Evolutionary conservation across 2,113 vertebrate species (phyloP), one percentile per base, ranked within the genome.

Genomic region (Balaeniceps rex): DNA sequence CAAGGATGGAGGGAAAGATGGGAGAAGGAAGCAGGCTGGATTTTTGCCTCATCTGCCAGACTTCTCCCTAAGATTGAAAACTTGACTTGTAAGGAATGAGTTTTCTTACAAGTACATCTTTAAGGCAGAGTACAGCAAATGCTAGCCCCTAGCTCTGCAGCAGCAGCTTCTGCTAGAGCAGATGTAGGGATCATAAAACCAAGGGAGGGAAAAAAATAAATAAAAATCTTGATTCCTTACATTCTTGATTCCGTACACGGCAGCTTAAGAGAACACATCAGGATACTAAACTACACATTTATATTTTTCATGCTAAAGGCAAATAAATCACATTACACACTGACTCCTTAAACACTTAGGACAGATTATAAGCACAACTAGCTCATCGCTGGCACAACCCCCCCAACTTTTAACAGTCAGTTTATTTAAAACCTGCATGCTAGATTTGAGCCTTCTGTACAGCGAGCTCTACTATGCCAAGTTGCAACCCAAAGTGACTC

Each of bases 401-500:
- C 13, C 52, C 9, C 72, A 82, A 31, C 68, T 94, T 83, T 70
- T 66, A 95, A 70, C 84, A 91, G 64, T 42, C 55, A 58, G 68
- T 86, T 96, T 95, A 88, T 96, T 88, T 93, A 93, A 95, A 90
- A 83, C 19, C 24, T 63, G 38, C 75, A 55, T 2, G 29, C 33
- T 86, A 94, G 79, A 91, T 74, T 77, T 90, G 42, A 91, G 75
- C 78, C 60, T 94, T 92, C 82, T 95, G 79, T 80, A 95, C 84
- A 88, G 76, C 1, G 2, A 63, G 82, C 55, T 86, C 82, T 47
- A 83, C 33, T 46, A 80, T 88, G 90, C 93, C 93, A 96, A 93
- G 82, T 7, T 87, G 52, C 79, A 88, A 88, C 51, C 64, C 71
- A 83, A 86, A 96, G 65, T 93, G 76, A 97, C 94, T 96, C 93